A percentile compares a stretch with the other conserved stretches of the same genome.
Evolutionary conservation across 2,113 vertebrate genomes (phyloP).

Genomic region (Hoplias malabaricus): DNA sequence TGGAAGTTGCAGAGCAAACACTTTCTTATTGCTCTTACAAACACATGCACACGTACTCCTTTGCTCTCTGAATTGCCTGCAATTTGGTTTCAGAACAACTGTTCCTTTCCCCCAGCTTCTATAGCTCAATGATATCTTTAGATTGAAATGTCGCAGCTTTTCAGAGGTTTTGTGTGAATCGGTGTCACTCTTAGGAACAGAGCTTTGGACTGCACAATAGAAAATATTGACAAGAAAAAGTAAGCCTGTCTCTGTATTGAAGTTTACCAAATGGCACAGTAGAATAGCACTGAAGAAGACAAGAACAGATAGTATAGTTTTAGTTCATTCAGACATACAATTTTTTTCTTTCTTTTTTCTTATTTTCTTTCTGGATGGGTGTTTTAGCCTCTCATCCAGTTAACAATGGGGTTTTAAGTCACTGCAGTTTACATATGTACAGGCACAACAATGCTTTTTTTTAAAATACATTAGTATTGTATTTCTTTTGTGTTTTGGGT

Average conservation of each 20-base stretch:
- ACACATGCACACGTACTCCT: not conserved
- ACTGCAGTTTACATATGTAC: too few relatives aligned
- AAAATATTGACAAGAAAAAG: not conserved
- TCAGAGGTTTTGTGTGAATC: not conserved
- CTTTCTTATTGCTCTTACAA: not conserved
- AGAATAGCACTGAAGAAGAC: not conserved
- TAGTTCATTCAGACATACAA: not conserved
- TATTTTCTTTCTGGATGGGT: too few relatives aligned
- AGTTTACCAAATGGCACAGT: not conserved
- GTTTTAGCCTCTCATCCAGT: too few relatives aligned
- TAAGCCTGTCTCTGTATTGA: not conserved
- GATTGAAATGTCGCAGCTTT: not conserved
- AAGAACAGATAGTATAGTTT: not conserved
- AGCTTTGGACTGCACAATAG: not conserved
- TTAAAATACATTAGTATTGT: too few relatives aligned
- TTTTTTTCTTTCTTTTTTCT: too few relatives aligned
- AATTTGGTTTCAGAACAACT: not conserved
- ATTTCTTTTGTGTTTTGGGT: too few relatives aligned
- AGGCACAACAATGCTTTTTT: too few relatives aligned
- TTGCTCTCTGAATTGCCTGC: not conserved
- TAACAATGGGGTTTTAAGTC: too few relatives aligned
- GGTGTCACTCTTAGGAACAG: not conserved
- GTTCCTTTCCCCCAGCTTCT: not conserved
- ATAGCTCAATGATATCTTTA: not conserved
- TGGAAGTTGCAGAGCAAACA: constrained; percentile 43